Evolutionary conservation across 2,888 invertebrate species (phyloP).

Genomic region (Chirona hameri): DNA sequence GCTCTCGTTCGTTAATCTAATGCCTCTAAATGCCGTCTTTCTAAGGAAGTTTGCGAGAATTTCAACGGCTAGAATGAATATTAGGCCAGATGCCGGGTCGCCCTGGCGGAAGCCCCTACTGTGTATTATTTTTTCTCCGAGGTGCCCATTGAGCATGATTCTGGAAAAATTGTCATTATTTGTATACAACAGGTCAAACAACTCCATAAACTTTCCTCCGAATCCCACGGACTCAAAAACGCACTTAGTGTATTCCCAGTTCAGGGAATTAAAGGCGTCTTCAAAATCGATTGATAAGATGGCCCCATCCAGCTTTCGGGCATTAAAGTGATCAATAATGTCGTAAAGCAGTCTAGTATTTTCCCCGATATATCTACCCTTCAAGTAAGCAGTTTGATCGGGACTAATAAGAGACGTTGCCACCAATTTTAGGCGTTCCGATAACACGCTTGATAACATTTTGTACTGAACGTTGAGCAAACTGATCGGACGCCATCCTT

Average conservation of each 20-base stretch:
- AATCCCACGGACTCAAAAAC: background rate
- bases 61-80: background rate
- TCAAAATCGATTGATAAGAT: background rate
- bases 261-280: background rate
- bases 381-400: no score
- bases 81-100: background rate
- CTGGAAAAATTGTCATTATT: background rate
- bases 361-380: no score
- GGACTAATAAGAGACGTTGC: no score
- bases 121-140: background rate
- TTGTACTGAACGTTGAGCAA: no score
- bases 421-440: no score
- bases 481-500: no score
- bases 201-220: background rate
- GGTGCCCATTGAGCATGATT: background rate
- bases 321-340: background rate
- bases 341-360: background rate
- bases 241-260: background rate
- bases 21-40: background rate
- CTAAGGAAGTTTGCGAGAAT: background rate
- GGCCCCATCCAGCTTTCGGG: background rate
- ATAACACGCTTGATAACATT: no score
- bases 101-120: background rate
- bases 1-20: background rate
- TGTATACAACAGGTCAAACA: background rate